These are phyloP conservation scores for Epiblema foenella DNA, from an alignment of 2,888 invertebrate genomes.

Conservation along the genomic window DNA sequence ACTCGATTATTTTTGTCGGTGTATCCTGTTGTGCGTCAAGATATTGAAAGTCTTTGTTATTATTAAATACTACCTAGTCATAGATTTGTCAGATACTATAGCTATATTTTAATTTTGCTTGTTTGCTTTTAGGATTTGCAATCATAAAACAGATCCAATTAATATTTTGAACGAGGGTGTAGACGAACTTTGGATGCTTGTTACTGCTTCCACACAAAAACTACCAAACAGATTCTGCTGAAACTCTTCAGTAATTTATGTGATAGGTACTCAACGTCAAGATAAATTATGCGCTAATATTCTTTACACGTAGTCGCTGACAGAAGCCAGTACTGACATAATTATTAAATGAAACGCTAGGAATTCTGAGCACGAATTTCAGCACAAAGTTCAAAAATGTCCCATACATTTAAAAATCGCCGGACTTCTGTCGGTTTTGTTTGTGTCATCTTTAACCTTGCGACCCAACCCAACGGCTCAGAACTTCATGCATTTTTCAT, in stretches of 20 bases:
- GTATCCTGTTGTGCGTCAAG: constrained; percentile 2
- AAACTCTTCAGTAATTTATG: background rate
- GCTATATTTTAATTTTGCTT: too few species aligned
- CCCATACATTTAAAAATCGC: constrained; percentile 16
- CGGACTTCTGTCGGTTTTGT: constrained; percentile 9
- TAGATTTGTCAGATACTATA: background rate
- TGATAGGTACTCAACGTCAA: too few species aligned
- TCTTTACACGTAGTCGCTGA: background rate
- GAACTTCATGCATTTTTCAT: constrained; percentile 43
- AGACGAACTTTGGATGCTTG: too few species aligned
- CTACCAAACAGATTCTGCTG: too few species aligned
- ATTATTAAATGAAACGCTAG: background rate
- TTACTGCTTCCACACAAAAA: too few species aligned
- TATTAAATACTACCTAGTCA: background rate
- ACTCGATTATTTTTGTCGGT: background rate
- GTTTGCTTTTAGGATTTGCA: too few species aligned
- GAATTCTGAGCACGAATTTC: constrained; percentile 1
- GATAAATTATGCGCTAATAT: too few species aligned
- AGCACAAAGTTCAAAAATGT: constrained; percentile 1
- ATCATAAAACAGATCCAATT: too few species aligned
- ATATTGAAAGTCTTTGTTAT: background rate
- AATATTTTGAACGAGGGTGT: too few species aligned
- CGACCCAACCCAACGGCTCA: constrained; percentile 13
- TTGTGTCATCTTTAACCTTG: constrained; percentile 41
- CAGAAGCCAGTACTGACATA: background rate